Evolutionary conservation across 2,888 invertebrate genomes (phyloP), one percentile per base, ranked within the genome.

Genomic region (Philereme transversata): DNA sequence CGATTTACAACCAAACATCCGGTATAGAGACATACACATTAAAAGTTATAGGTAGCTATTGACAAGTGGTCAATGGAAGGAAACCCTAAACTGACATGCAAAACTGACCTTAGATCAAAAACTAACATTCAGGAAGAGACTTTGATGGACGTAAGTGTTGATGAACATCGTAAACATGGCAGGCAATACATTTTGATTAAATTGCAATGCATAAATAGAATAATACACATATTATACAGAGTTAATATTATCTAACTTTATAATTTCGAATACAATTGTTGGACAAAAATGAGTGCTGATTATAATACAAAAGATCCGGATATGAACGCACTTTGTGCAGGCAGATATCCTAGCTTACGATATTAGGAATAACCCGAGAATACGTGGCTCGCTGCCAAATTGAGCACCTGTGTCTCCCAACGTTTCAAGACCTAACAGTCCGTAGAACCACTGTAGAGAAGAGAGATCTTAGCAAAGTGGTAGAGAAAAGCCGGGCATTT

Each of bases 301-400:
- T 22, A 22, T 22, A 22, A 22, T 41, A 35, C 34, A 57, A 43
- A 36, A 35, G 41, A 22, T 58, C 33, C 10, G 6, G 34, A 44
- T 33, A 51, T 59, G 7, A 53, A 54, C 36, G 49, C 9, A 22
- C n/a, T 10, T 41, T n/a, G 11, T 44, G 50, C 36, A 48, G 52
- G 50, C 36, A 48, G 52, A 35, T 55, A 54, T 50, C 10, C 51
- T 48, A 56, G 40, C 47, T 64, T 45, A 65, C 22, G 52, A 59
- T 56, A 52, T 57, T 51, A 44, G 56, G 49, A 57, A 62, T 69
- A 72, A 70, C 62, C 70, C 69, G 69, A 70, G 70, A 71, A 69
- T 69, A 73, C 64, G 64, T 84, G 85, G 84, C 81, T 59, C 64
- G 61, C 64, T 75, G 85, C 86, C 86, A 85, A 83, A 80, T 68